Evolutionary conservation across 2,113 vertebrate species (phyloP), one percentile per base, ranked within the genome.

Genomic region (Sarotherodon lohbergeri): DNA sequence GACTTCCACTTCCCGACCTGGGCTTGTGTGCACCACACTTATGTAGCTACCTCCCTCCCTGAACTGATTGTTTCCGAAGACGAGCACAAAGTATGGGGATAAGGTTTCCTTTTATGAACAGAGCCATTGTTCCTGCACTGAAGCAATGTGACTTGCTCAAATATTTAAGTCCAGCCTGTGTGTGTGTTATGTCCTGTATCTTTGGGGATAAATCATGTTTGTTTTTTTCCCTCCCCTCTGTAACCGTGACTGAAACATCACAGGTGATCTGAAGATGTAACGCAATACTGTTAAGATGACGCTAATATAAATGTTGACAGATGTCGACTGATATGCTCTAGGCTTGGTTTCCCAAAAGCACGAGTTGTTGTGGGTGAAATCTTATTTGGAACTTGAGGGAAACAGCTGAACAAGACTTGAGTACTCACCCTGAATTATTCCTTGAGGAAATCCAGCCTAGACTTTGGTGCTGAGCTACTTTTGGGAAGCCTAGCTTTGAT

Each of bases 401-500:
- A 82, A 87, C 16, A 6, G 73, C 11, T 50, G 7, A 14, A 56
- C 32, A 79, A 14, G 19, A 80, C 84, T 63, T 3, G n/a, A 36
- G 16, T 52, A 43, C 24, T 82, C 54, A 84, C 3, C 6, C n/a
- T 10, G 39, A 46, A 1, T 76, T 19, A 39, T 81, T 36, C 46
- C 19, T 13, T 34, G 52, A 80, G 16, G 16, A 85, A 87, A 81
- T 87, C 80, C 78, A 83, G 82, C 84, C 46, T 73, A 32, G 52
- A 82, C 73, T 86, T 88, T 78, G 90, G 90, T 90, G 91, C 89
- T 87, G 76, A 90, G 82, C 82, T 81, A 56, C 87, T 87, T 88
- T 84, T 61, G 83, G 81, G 84, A 92, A 91, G 41, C 63, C 73
- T 90, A 1, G 82, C 61, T 88, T 90, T 24, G 57, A 85, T 88